These are phyloP conservation scores for Rhipidura dahli DNA, from an alignment of 2,113 vertebrate genomes.

Conservation along the genomic window DNA sequence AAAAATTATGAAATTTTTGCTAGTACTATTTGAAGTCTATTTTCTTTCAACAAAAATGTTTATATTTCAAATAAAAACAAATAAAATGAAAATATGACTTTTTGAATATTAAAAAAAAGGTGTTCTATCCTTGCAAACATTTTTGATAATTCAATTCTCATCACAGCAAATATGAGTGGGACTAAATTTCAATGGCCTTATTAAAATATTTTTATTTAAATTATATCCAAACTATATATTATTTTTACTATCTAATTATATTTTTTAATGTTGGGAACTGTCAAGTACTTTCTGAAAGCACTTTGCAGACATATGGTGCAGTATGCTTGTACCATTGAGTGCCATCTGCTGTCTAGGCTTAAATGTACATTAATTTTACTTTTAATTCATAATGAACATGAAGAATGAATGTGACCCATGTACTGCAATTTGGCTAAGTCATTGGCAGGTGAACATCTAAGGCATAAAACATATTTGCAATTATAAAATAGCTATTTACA, in stretches of 20 bases:
- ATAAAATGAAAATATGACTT: not conserved
- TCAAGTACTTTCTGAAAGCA: conserved; percentile 59
- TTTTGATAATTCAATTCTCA: not conserved
- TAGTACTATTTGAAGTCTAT: not conserved
- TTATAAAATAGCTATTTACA: conserved; percentile 55
- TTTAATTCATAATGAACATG: conserved; percentile 69
- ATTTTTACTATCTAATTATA: conserved; percentile 43
- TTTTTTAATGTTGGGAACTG: conserved; percentile 27
- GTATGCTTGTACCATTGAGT: conserved; percentile 61
- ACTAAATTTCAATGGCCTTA: not conserved
- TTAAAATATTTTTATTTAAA: not conserved
- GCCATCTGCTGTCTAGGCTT: conserved; percentile 76
- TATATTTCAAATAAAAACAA: not conserved
- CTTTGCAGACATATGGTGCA: conserved; percentile 67
- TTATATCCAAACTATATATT: not conserved
- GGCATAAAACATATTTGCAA: conserved; percentile 63
- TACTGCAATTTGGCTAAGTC: conserved; percentile 58
- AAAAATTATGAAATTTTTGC: not conserved
- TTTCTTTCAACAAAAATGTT: not conserved
- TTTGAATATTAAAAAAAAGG: not conserved
- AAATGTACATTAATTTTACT: conserved; percentile 70
- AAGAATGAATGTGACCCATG: conserved; percentile 64
- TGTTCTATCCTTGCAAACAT: not conserved
- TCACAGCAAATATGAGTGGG: not conserved
- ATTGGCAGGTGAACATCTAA: conserved; percentile 64